Conservation (phyloP, 2,888 invertebrate genomes). For the Electrophaes corylata region DNA sequence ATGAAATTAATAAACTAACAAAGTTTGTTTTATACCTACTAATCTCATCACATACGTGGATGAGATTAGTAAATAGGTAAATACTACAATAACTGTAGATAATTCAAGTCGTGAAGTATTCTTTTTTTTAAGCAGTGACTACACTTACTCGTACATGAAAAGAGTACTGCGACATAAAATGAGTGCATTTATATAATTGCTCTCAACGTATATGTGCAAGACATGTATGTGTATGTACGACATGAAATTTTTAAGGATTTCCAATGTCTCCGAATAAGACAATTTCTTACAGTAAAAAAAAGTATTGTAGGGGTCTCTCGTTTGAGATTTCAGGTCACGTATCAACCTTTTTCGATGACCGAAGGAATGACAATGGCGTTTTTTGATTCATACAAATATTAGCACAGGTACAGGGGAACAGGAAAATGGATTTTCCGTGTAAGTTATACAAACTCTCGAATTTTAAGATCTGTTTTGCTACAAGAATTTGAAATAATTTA, state of each 20-base stretch:
- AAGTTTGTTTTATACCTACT: too few relatives aligned
- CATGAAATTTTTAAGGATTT: constrained; percentile 20
- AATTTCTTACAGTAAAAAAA: constrained; percentile 16
- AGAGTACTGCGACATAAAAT: neutral
- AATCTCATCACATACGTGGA: too few relatives aligned
- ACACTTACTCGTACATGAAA: too few relatives aligned
- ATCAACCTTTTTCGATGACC: constrained; percentile 27
- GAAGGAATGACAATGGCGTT: constrained; percentile 23
- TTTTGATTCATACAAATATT: constrained; percentile 29
- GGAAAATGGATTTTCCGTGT: neutral
- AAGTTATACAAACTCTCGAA: neutral
- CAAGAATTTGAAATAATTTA: too few relatives aligned
- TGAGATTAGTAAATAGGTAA: too few relatives aligned
- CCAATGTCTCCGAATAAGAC: constrained; percentile 16
- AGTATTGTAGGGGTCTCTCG: constrained; percentile 7
- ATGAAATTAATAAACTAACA: too few relatives aligned
- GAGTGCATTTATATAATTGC: neutral
- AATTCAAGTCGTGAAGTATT: too few relatives aligned
- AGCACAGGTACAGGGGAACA: constrained; percentile 5
- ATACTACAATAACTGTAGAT: too few relatives aligned
- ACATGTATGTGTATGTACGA: neutral
- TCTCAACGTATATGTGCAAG: constrained; percentile 1
- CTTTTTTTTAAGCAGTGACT: too few relatives aligned
- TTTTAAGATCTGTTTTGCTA: neutral
- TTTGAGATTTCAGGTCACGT: constrained; percentile 26